Conservation (phyloP, 30 jellyfish, hydroid and myxozoan species). For the Hydractinia symbiolongicarpus region DNA sequence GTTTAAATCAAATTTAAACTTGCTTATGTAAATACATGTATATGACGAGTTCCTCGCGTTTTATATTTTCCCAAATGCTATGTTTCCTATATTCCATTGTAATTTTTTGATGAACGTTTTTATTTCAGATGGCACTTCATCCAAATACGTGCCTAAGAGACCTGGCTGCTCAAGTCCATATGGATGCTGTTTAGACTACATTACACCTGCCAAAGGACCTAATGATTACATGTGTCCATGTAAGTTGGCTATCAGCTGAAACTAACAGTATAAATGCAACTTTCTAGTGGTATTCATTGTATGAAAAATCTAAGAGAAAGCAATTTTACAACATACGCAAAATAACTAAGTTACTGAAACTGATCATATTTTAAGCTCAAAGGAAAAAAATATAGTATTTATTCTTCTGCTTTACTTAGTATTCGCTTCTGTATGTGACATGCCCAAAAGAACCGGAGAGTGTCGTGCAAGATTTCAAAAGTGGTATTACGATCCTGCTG, state of each 20-base stretch:
- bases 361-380: too few relatives aligned
- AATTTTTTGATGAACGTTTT: too few relatives aligned
- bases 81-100: too few relatives aligned
- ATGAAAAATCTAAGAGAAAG: too few relatives aligned
- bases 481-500: conserved; percentile 1
- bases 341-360: too few relatives aligned
- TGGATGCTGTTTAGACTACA: conserved; percentile 22
- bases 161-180: conserved; percentile 51
- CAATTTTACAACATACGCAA: too few relatives aligned
- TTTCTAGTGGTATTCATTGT: too few relatives aligned
- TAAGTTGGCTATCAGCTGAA: neutral
- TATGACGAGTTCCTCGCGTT: too few relatives aligned
- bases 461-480: conserved; percentile 18
- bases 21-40: too few relatives aligned
- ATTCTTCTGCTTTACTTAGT: neutral
- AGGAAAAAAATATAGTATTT: too few relatives aligned
- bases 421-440: conserved; percentile 8
- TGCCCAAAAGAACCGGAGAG: conserved; percentile 26
- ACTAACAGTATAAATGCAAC: neutral
- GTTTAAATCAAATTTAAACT: too few relatives aligned
- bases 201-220: conserved; percentile 23
- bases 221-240: conserved; percentile 25
- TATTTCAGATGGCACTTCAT: neutral
- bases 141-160: neutral
- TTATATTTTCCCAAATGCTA: too few relatives aligned